phyloP scores from a whole-genome alignment of 1,140 invertebrate species.

The Drosophila truncata region DNA sequence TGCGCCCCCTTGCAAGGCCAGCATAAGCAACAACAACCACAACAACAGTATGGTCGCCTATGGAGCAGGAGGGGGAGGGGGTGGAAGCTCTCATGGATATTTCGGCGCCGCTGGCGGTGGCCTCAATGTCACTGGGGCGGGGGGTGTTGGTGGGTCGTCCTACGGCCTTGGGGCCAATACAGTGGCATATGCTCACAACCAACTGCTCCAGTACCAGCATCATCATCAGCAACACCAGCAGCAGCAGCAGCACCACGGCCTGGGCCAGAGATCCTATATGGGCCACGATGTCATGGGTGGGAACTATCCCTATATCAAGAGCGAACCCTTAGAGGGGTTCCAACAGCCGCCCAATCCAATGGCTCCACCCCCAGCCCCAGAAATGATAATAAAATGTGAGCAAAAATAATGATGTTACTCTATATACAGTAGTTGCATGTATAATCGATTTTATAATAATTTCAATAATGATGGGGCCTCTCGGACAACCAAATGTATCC shows the following conservation, averaged over 20 bases:
- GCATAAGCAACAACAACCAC: constrained; percentile 20
- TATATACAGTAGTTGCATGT: constrained; percentile 1
- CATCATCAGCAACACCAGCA: constrained; percentile 59
- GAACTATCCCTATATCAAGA: constrained; percentile 73
- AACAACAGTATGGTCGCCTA: constrained; percentile 17
- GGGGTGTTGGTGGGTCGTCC: constrained; percentile 30
- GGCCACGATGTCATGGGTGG: constrained; percentile 57
- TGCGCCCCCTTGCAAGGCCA: constrained; percentile 55
- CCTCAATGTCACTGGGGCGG: constrained; percentile 51
- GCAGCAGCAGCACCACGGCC: constrained; percentile 50
- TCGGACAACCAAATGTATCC: constrained; percentile 2
- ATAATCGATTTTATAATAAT: constrained; percentile 5
- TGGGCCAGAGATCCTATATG: constrained; percentile 65
- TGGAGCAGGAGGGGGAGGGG: constrained; percentile 52
- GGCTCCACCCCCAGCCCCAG: constrained; percentile 70
- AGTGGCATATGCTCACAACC: constrained; percentile 77
- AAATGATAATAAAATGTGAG: constrained; percentile 78
- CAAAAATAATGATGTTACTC: neutral
- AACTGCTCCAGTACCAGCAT: constrained; percentile 77
- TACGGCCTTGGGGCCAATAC: constrained; percentile 78
- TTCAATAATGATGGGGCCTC: neutral
- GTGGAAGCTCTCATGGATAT: constrained; percentile 62
- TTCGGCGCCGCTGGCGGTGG: constrained; percentile 51
- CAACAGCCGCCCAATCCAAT: constrained; percentile 56
- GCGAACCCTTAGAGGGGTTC: constrained; percentile 61